phyloP scores from a whole-genome alignment of 2,888 invertebrate species.

The Oegoconia quadripuncta region DNA sequence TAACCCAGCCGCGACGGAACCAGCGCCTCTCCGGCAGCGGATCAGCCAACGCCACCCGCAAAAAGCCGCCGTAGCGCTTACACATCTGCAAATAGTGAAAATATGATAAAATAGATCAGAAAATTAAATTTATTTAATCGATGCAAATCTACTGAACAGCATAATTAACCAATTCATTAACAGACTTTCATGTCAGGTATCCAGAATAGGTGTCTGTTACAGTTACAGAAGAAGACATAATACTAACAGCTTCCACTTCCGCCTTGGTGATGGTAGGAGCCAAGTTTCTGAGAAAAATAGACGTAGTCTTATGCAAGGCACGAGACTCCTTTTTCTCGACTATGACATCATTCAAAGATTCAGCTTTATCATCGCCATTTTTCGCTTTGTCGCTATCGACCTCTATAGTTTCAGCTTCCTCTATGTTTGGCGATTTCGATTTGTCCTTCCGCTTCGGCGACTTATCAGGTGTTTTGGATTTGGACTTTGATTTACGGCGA shows the following conservation, averaged over 20 bases:
- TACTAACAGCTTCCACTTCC: constrained; percentile 95
- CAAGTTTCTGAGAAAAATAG: constrained; percentile 97
- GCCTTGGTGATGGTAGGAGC: constrained; percentile 97
- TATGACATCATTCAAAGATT: constrained; percentile 72
- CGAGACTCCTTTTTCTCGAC: constrained; percentile 77
- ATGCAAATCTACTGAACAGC: too few species aligned
- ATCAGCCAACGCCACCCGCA: constrained; percentile 97
- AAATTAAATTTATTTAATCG: too few species aligned
- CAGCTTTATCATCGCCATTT: constrained; percentile 64
- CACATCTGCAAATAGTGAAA: constrained; percentile 81
- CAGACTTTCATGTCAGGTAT: too few species aligned
- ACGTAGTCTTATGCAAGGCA: constrained; percentile 96
- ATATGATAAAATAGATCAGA: not conserved
- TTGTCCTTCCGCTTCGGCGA: constrained; percentile 54
- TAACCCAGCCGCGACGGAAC: constrained; percentile 99
- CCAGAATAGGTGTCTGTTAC: too few species aligned
- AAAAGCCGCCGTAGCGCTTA: constrained; percentile 94
- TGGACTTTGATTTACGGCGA: constrained; percentile 63
- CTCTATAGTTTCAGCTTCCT: constrained; percentile 39
- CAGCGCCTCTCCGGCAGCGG: constrained; percentile 97
- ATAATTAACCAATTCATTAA: too few species aligned
- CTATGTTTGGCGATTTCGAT: constrained; percentile 52
- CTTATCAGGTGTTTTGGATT: constrained; percentile 62
- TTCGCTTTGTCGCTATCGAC: constrained; percentile 52
- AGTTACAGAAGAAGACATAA: not conserved